Percentiles rank a stretch among this genome's conserved stretches.
These are phyloP conservation scores for Zosterops borbonicus DNA, from an alignment of 2,113 vertebrate genomes.

Conservation along the genomic window DNA sequence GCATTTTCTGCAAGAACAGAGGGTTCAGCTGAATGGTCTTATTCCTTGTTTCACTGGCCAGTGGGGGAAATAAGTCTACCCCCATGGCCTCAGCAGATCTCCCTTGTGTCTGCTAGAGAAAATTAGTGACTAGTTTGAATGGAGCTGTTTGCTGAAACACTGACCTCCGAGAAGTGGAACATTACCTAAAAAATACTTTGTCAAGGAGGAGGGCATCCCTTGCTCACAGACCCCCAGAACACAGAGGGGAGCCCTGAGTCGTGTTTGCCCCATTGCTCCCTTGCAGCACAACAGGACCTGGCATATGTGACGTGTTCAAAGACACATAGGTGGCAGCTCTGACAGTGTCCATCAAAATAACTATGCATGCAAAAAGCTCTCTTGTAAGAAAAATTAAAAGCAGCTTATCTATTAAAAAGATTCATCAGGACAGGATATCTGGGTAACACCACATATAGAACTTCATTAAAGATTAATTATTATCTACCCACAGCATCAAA, in stretches of 20 bases:
- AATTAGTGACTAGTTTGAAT: background rate
- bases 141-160: background rate
- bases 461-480: background rate
- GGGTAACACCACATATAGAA: background rate
- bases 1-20: background rate
- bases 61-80: background rate
- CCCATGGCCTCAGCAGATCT: background rate
- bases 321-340: background rate
- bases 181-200: background rate
- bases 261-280: background rate
- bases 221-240: background rate
- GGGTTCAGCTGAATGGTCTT: background rate
- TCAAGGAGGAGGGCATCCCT: accelerated
- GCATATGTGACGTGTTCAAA: background rate
- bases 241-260: background rate
- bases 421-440: background rate
- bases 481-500: background rate
- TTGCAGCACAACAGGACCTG: background rate
- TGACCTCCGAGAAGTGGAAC: background rate
- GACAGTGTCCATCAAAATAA: background rate
- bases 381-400: background rate
- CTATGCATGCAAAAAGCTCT: background rate
- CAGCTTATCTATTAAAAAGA: background rate
- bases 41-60: background rate
- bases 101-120: background rate